phyloP scores from a whole-genome alignment of 2,113 vertebrate species.

The Phocoena sinus region DNA sequence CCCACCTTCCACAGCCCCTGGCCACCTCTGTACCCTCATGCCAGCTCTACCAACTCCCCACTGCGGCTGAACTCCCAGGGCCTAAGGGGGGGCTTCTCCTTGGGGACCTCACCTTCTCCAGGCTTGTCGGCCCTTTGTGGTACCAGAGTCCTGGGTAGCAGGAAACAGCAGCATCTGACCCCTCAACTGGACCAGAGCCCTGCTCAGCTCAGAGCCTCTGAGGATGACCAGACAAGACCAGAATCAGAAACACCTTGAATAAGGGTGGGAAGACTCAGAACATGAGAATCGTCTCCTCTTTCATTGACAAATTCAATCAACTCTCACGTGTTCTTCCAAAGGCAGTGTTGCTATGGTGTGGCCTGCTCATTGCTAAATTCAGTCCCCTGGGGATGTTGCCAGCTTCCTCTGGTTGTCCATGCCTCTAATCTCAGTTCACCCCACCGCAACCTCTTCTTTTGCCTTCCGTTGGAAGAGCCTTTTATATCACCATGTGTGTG shows the following conservation, averaged over 20 bases:
- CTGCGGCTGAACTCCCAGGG: not conserved
- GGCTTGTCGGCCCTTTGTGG: not conserved
- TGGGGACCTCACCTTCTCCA: not conserved
- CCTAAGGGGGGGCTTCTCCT: not conserved
- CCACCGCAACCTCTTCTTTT: not conserved
- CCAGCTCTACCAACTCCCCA: not conserved
- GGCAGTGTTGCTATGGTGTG: not conserved
- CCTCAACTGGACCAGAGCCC: not conserved
- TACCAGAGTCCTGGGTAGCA: not conserved
- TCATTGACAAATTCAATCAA: not conserved
- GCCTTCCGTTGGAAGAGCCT: not conserved
- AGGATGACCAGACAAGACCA: not conserved
- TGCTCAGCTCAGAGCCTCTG: not conserved
- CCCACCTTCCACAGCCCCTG: not conserved
- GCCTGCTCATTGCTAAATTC: not conserved
- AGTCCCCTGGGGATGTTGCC: not conserved
- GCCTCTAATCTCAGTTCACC: not conserved
- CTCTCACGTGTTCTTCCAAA: not conserved
- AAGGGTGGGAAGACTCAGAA: not conserved
- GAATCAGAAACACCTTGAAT: not conserved
- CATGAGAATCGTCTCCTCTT: not conserved
- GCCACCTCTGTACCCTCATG: not conserved
- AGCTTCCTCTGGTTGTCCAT: rapidly evolving
- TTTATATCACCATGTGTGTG: rapidly evolving
- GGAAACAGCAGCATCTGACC: not conserved